Conservation (phyloP, 1,140 invertebrate genomes). For the Pissodes strobi region DNA sequence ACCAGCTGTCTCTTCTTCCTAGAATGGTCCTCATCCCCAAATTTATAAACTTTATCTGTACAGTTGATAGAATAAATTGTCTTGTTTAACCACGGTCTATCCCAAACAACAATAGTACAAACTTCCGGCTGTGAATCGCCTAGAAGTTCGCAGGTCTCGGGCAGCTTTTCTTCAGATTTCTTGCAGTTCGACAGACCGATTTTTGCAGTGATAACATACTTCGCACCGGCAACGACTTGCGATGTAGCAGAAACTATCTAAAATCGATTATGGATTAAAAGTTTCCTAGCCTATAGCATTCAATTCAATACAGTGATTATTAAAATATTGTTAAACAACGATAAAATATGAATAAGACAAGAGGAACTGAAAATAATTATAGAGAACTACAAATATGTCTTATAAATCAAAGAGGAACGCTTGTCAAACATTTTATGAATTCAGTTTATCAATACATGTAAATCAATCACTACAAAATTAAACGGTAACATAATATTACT, state of each 20-base stretch:
- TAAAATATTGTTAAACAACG: no score
- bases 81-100: slow-evolving; percentile 62
- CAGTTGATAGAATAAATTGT: slow-evolving; percentile 36
- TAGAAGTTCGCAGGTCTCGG: slow-evolving; percentile 37
- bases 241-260: slow-evolving; percentile 32
- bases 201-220: slow-evolving; percentile 35
- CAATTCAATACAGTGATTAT: no score
- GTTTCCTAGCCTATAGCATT: no score
- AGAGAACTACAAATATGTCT: no score
- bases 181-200: slow-evolving; percentile 28
- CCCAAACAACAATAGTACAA: slow-evolving; percentile 58
- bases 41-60: slow-evolving; percentile 14
- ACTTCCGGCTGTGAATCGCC: slow-evolving; percentile 45
- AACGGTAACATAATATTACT: no score
- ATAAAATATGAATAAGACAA: no score
- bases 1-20: slow-evolving; percentile 12
- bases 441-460: no score
- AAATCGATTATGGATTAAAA: not conserved
- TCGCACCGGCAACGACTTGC: slow-evolving; percentile 38
- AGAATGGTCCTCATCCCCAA: not conserved
- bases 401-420: no score
- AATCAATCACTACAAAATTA: no score
- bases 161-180: slow-evolving; percentile 20
- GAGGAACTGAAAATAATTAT: no score
- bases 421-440: no score